Conservation (phyloP, 2,113 vertebrate genomes). For the Mobula hypostoma region DNA sequence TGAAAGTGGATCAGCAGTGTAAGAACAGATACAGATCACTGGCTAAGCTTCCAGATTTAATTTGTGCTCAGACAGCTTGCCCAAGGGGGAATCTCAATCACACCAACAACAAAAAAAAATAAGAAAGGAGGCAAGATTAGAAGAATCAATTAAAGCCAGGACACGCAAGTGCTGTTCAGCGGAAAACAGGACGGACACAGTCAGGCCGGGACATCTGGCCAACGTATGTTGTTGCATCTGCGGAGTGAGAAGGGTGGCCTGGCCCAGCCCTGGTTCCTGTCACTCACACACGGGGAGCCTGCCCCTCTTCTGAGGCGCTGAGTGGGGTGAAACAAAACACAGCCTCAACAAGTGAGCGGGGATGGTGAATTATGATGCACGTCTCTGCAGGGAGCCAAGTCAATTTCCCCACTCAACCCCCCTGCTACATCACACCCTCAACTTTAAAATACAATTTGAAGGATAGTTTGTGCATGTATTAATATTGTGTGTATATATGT, state of each 20-base stretch:
- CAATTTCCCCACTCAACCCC: neutral
- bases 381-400: neutral
- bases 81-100: conserved; percentile 16
- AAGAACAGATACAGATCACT: neutral
- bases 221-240: neutral
- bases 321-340: neutral
- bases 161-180: neutral
- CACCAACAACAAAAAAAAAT: neutral
- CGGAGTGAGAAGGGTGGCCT: neutral
- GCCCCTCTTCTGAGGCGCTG: neutral
- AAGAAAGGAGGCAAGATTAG: neutral
- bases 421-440: neutral
- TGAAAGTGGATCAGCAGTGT: neutral
- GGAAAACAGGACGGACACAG: neutral
- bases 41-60: neutral
- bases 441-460: no score
- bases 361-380: neutral
- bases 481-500: no score
- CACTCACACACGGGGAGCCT: neutral
- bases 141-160: conserved; percentile 17
- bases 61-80: neutral
- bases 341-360: neutral
- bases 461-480: no score
- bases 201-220: neutral
- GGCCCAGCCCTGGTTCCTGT: neutral